phyloP scores from a whole-genome alignment of 2,888 invertebrate genomes.

The Lasioglossum villosulum region DNA sequence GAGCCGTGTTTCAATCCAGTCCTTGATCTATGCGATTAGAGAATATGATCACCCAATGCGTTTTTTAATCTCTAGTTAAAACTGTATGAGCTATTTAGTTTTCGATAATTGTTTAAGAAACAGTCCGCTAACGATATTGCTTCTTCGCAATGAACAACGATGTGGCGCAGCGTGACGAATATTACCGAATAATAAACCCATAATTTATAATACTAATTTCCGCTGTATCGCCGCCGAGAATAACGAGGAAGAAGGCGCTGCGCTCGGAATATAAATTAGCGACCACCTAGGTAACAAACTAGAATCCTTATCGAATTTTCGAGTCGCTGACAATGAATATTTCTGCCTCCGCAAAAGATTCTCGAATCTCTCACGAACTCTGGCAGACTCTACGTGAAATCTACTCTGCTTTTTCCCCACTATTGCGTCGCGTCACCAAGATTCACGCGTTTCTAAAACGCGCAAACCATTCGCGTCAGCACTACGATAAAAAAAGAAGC shows the following conservation, averaged over 20 bases:
- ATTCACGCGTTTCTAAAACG: neutral
- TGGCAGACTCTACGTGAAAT: neutral
- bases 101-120: neutral
- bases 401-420: neutral
- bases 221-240: slow-evolving; percentile 6
- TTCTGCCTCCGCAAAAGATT: neutral
- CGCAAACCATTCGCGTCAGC: neutral
- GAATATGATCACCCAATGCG: neutral
- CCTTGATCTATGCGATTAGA: neutral
- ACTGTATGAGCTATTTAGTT: neutral
- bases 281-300: neutral
- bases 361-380: neutral
- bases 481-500: neutral
- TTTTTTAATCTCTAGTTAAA: neutral
- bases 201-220: slow-evolving; percentile 34
- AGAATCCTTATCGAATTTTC: slow-evolving; percentile 16
- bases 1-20: neutral
- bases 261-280: slow-evolving; percentile 14
- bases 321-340: neutral
- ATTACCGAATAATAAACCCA: slow-evolving; percentile 22
- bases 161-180: neutral
- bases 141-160: neutral
- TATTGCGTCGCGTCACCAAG: neutral
- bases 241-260: neutral
- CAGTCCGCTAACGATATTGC: neutral